phyloP scores from a whole-genome alignment of 2,113 vertebrate genomes.

The Dasyurus viverrinus region DNA sequence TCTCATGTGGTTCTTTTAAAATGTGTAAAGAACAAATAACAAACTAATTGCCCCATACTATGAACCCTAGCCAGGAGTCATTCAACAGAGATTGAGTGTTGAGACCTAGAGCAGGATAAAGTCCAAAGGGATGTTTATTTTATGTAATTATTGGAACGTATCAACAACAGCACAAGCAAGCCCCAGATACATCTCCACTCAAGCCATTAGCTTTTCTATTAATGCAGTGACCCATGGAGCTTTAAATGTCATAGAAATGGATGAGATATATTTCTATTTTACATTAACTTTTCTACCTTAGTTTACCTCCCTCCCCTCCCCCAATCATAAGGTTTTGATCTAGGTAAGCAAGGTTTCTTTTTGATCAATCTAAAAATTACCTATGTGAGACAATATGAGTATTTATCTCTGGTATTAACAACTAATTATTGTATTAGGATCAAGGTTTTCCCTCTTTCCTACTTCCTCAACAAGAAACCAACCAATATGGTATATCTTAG shows the following conservation, averaged over 20 bases:
- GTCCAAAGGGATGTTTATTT: background rate
- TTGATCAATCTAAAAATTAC: background rate
- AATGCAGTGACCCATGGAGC: background rate
- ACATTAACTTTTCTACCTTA: background rate
- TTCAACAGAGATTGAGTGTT: background rate
- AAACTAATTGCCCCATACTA: background rate
- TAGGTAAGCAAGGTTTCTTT: background rate
- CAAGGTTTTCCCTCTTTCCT: background rate
- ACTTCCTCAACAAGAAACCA: background rate
- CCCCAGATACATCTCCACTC: background rate
- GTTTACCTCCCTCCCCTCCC: background rate
- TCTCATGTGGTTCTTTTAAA: background rate
- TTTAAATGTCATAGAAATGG: background rate
- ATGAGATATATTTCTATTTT: background rate
- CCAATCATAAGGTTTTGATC: background rate
- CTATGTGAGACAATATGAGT: background rate
- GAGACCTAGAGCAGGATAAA: background rate
- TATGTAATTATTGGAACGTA: background rate
- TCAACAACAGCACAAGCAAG: background rate
- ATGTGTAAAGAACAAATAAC: background rate
- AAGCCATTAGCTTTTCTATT: background rate
- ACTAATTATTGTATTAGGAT: background rate
- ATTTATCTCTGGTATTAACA: background rate
- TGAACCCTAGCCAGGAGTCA: background rate
- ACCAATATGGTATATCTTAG: background rate